Base-by-base conservation (phyloP, 2,888 invertebrate genomes). In the Xanthia togata region DNA sequence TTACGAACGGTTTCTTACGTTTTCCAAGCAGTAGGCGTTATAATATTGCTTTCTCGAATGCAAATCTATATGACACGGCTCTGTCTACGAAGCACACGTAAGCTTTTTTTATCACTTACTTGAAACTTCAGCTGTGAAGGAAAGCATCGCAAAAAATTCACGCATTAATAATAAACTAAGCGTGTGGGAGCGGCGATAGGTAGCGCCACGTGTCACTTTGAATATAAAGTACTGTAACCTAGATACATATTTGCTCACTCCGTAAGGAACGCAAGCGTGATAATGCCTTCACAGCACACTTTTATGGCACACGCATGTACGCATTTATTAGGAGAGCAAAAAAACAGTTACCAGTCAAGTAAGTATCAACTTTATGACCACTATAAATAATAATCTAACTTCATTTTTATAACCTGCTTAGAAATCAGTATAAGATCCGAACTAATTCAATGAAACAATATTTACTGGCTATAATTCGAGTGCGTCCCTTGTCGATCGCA, bases 381-480 rank as follows among this genome's bases (percentile, higher is more conserved):
- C 70, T 64, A 70, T 50, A 64, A 67, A 73, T 64, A 63, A 35
- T 70, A 64, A 69, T 73, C 31, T 47, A 62, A 71, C 26, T 72
- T 71, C 12, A 77, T 53, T 68, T 76, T 85, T 70, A 73, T 71
- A 60, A 73, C 57, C 20, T 50, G 31, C 81, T 80, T 76, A 69
- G 62, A 83, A 78, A 82, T 63, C 77, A 60, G 65, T 70, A 26
- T 57, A 17, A 69, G 60, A 78, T 89, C 77, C 81, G 80, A 84
- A 81, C 80, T 81, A 88, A 85, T 90, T 88, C 75, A 86, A 88
- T 86, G 78, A 87, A 88, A 85, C 85, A 88, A 89, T 88, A 91
- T 92, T 92, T 90, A 92, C 83, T 83, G 84, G 84, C 81, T 82
- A 87, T 89, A 86, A 90, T 92, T 90, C 90, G 89, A 88, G 87